Evolutionary conservation across 2,888 invertebrate species (phyloP).

Genomic region (Eristalinus aeneus): DNA sequence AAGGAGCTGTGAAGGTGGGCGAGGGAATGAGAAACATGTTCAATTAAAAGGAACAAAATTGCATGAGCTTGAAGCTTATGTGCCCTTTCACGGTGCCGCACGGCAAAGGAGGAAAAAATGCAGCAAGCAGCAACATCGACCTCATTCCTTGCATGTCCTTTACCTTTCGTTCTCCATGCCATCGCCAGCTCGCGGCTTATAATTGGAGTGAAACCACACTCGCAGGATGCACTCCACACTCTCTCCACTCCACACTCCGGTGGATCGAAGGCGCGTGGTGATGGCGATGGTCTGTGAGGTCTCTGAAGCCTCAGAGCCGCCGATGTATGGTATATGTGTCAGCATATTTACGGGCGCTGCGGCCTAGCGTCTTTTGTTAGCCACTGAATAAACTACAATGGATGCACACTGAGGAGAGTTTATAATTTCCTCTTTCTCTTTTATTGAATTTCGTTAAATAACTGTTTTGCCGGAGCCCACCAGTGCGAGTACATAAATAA

Average conservation of each 20-base stretch:
- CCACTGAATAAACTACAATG: conserved; percentile 5
- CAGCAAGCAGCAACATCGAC: conserved; percentile 53
- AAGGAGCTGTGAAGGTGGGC: neutral
- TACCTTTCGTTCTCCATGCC: conserved; percentile 7
- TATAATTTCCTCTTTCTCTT: conserved; percentile 29
- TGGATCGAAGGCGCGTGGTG: neutral
- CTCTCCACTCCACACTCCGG: conserved; percentile 1
- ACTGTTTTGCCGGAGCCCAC: conserved; percentile 32
- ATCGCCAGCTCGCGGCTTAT: conserved; percentile 50
- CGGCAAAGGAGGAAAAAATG: neutral
- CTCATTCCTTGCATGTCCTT: conserved; percentile 65
- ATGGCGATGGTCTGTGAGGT: neutral
- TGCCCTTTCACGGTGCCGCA: conserved; percentile 59
- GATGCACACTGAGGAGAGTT: conserved; percentile 20
- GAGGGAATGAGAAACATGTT: conserved; percentile 32
- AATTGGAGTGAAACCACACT: conserved; percentile 67
- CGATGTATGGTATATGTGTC: neutral
- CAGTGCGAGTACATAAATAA: conserved; percentile 54
- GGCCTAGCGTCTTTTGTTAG: conserved; percentile 6
- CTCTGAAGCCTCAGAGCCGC: neutral
- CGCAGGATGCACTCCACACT: conserved; percentile 13
- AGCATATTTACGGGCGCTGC: neutral
- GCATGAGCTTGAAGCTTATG: conserved; percentile 46
- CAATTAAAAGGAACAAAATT: conserved; percentile 60
- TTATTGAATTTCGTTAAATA: conserved; percentile 56